Conservation (phyloP, 1,140 invertebrate genomes). For the Meloidogyne exigua region DNA sequence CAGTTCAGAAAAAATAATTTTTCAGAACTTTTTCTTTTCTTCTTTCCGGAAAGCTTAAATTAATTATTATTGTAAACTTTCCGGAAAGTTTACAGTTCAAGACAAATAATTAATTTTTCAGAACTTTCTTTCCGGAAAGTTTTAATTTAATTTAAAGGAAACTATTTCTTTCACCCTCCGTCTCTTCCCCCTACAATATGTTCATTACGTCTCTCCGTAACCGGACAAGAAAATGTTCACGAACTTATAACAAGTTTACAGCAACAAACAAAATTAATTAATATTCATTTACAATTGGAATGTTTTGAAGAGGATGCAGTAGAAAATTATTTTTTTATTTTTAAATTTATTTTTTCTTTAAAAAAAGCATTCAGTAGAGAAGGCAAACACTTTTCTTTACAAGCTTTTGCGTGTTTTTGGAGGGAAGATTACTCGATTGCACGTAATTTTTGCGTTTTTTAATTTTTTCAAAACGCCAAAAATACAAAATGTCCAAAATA, state of each 20-base stretch:
- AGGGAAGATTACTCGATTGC: conserved; percentile 55
- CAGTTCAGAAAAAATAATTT: too few species aligned
- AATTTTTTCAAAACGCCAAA: too few species aligned
- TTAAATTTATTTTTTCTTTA: conserved; percentile 28
- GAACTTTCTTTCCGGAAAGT: too few species aligned
- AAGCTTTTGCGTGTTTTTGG: conserved; percentile 51
- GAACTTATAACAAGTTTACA: conserved; percentile 45
- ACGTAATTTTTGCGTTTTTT: conserved; percentile 30
- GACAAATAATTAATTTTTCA: too few species aligned
- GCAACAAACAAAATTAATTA: conserved; percentile 40
- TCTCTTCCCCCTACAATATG: conserved; percentile 47
- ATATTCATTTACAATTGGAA: conserved; percentile 56
- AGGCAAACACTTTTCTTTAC: conserved; percentile 53
- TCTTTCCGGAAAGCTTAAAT: too few species aligned
- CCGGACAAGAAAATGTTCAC: conserved; percentile 52
- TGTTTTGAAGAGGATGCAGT: conserved; percentile 55
- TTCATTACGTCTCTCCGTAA: conserved; percentile 55
- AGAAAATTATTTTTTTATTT: not conserved
- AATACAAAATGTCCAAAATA: too few species aligned
- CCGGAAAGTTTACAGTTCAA: too few species aligned
- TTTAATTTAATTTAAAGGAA: conserved; percentile 42
- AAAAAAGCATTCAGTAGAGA: conserved; percentile 54
- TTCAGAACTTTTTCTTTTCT: too few species aligned
- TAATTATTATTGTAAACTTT: too few species aligned
- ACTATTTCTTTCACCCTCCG: conserved; percentile 54